These are phyloP conservation scores for Euwallacea similis DNA, from an alignment of 1,140 invertebrate genomes.

Conservation along the genomic window DNA sequence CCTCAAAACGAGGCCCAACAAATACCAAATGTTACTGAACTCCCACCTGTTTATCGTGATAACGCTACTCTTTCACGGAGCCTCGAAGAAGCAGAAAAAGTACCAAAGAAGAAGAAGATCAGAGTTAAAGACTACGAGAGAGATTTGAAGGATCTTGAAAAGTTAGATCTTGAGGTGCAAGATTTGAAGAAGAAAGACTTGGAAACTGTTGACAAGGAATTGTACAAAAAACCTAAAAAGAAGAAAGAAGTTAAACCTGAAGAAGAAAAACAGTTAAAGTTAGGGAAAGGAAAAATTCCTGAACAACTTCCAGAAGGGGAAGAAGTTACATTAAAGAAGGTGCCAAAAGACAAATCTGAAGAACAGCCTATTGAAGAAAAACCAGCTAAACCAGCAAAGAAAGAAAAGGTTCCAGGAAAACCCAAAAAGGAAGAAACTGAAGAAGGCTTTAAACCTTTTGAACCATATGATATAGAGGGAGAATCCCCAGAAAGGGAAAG, in stretches of 20 bases:
- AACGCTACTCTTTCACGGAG: constrained; percentile 70
- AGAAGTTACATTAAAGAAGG: constrained; percentile 44
- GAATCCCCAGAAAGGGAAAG: constrained; percentile 39
- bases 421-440: constrained; percentile 46
- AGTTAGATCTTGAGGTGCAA: constrained; percentile 60
- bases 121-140: constrained; percentile 62
- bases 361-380: constrained; percentile 38
- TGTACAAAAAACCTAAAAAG: constrained; percentile 47
- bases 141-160: constrained; percentile 62
- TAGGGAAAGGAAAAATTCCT: constrained; percentile 59
- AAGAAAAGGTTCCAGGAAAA: constrained; percentile 42
- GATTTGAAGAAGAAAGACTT: constrained; percentile 55
- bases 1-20: constrained; percentile 54
- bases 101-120: constrained; percentile 58
- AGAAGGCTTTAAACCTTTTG: constrained; percentile 49
- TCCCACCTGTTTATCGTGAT: constrained; percentile 60
- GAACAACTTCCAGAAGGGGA: constrained; percentile 45
- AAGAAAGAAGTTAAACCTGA: constrained; percentile 49
- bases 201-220: constrained; percentile 51
- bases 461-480: constrained; percentile 47
- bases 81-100: constrained; percentile 67
- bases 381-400: constrained; percentile 32
- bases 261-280: constrained; percentile 53
- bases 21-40: constrained; percentile 56
- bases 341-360: constrained; percentile 40